Conservation (phyloP, 1,140 invertebrate species). For the Ericerus pela region DNA sequence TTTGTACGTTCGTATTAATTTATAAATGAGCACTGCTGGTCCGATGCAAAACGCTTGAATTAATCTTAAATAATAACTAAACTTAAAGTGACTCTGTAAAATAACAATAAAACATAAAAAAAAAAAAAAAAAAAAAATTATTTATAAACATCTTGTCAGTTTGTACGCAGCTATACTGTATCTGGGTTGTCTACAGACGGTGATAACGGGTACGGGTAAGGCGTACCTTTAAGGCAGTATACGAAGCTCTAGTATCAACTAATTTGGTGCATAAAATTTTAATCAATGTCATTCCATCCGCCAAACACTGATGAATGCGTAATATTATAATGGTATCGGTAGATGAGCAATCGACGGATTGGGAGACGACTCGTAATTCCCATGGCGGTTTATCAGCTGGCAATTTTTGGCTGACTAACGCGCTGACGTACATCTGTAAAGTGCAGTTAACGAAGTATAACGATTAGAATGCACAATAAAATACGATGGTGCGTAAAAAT, state of each 20-base stretch:
- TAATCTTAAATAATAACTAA: constrained; percentile 7
- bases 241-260: constrained; percentile 32
- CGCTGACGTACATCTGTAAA: constrained; percentile 33
- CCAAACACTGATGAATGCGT: constrained; percentile 39
- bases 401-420: constrained; percentile 33
- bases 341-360: constrained; percentile 19
- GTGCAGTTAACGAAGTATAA: constrained; percentile 1
- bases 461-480: not conserved
- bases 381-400: constrained; percentile 35
- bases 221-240: constrained; percentile 14
- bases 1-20: not conserved
- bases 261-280: constrained; percentile 36
- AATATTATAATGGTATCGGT: constrained; percentile 37
- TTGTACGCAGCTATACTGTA: too few species aligned
- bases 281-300: constrained; percentile 39
- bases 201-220: too few species aligned
- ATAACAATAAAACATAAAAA: not conserved
- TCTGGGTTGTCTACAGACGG: too few species aligned
- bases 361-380: constrained; percentile 38
- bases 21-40: not conserved
- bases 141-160: too few species aligned
- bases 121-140: too few species aligned
- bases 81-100: constrained; percentile 6
- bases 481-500: too few species aligned
- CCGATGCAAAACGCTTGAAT: constrained; percentile 6